Conservation (phyloP, 2,113 vertebrate species). For the Numida meleagris region DNA sequence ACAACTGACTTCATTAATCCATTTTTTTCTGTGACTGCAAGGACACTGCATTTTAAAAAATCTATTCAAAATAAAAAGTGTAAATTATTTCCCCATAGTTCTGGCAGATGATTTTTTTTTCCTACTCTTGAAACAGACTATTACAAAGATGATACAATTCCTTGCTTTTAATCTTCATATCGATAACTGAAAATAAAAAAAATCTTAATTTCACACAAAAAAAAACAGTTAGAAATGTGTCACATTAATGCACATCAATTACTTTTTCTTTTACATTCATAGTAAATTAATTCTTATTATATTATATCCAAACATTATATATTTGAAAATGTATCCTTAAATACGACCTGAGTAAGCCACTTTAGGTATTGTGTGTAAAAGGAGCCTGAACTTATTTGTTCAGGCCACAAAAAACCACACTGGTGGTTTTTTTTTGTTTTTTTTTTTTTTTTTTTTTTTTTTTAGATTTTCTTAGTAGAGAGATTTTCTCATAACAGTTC, state of each 20-base stretch:
- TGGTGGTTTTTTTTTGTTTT: too few relatives aligned
- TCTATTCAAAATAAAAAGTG: background rate
- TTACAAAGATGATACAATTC: background rate
- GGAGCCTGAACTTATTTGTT: background rate
- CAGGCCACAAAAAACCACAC: too few relatives aligned
- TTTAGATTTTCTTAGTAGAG: background rate
- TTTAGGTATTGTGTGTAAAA: background rate
- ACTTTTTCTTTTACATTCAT: background rate
- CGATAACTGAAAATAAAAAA: background rate
- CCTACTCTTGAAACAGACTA: background rate
- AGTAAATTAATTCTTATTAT: background rate
- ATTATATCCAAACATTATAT: background rate
- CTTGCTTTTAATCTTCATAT: background rate
- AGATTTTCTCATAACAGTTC: background rate
- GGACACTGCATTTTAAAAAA: background rate
- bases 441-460: background rate
- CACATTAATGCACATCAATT: background rate
- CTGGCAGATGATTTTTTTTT: background rate
- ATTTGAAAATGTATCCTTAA: background rate
- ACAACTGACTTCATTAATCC: background rate
- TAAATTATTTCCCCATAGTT: background rate
- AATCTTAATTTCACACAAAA: background rate
- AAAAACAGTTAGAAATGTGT: background rate
- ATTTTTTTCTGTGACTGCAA: background rate
- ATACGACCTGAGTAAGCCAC: background rate